A percentile compares a stretch with the other conserved stretches of the same genome.
Conservation (phyloP, 1,140 invertebrate species). For the Anoplophora glabripennis region DNA sequence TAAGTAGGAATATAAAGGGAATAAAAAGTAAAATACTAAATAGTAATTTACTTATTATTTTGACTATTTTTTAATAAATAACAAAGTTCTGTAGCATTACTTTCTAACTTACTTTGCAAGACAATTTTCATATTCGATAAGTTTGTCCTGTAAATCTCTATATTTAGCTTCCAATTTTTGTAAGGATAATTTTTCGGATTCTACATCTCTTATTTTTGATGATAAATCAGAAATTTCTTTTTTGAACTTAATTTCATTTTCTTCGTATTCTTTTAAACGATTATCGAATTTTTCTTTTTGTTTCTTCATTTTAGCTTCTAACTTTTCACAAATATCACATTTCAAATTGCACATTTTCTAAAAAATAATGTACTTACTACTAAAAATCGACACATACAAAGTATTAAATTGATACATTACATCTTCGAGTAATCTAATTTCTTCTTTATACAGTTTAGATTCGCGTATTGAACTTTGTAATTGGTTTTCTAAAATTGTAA, state of each 20-base stretch:
- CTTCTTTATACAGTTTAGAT: conserved; percentile 14
- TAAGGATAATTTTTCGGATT: neutral
- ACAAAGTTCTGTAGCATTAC: too few species aligned
- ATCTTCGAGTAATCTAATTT: conserved; percentile 18
- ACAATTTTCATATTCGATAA: too few species aligned
- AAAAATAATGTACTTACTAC: conserved; percentile 5
- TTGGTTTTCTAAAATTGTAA: conserved; percentile 21
- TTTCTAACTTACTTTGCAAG: too few species aligned
- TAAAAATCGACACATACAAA: neutral
- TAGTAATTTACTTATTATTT: too few species aligned
- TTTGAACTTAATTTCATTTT: conserved; percentile 15
- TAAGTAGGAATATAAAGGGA: too few species aligned
- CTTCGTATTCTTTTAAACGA: conserved; percentile 11
- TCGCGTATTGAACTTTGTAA: conserved; percentile 13
- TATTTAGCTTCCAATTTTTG: conserved; percentile 10
- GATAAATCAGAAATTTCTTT: conserved; percentile 17
- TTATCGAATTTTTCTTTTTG: conserved; percentile 20
- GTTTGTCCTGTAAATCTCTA: too few species aligned
- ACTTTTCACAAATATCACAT: conserved; percentile 22
- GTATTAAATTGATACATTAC: conserved; percentile 9
- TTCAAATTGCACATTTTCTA: conserved; percentile 23
- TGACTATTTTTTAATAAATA: too few species aligned
- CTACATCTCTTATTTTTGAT: conserved; percentile 5
- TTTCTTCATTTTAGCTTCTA: conserved; percentile 20
- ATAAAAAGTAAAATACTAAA: too few species aligned